Evolutionary conservation across 2,888 invertebrate genomes (phyloP), one percentile per base, ranked within the genome.

Genomic region (Nebria salina): DNA sequence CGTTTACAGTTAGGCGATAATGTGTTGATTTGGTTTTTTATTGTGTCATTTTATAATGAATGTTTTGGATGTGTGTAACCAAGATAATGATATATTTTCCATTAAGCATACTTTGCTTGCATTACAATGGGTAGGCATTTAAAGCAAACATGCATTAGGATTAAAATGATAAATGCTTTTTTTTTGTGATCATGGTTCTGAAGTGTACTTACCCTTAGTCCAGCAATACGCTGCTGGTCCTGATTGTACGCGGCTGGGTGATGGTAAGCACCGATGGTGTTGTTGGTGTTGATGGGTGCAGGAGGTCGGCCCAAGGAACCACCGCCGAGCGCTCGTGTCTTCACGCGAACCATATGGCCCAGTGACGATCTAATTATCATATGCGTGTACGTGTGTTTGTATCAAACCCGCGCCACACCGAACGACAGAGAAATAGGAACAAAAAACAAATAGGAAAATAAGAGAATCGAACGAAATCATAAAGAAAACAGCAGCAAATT

Each of bases 311-410:
- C 93, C 87, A 93, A 89, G 89, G 93, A 92, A 84, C 93, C 91
- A 87, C 92, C 92, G 87, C 92, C 92, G 83, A 92, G 91, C 86
- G 92, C 91, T 89, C 92, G 93, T 86, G 92, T 91, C 87, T 92
- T 92, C 90, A 89, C 89, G 89, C 92, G 88, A 83, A 89, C 89
- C 88, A 89, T 90, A 86, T 90, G 90, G 87, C 90, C 90, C 87
- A 90, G 87, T 86, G 90, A 89, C 84, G 90, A 89, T 88, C 90
- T 90, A 41, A 41, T 34, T 54, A 54, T 54, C 54, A 54, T 54
- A 54, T 54, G 54, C 54, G 54, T 54, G 54, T 54, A 54, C 54
- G 54, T 54, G 54, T 54, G 54, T 54, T 54, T 54, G 54, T 54
- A 54, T 11, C 54, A 25, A 65, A 25, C 70, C 70, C 70, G 70